phyloP scores from a whole-genome alignment of 2,888 invertebrate species.

The Ochropacha duplaris region DNA sequence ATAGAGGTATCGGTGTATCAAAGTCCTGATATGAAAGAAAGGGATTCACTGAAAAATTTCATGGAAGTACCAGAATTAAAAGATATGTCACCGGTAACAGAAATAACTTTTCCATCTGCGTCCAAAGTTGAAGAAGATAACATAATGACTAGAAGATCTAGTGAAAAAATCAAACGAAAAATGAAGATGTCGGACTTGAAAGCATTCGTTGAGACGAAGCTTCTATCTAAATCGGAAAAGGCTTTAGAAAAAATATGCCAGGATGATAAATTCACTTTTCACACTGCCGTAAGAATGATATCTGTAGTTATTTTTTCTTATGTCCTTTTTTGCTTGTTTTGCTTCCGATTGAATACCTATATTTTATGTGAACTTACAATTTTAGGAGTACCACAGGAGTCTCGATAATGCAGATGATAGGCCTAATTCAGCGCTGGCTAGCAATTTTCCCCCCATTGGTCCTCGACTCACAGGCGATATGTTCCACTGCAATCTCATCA shows the following conservation, averaged over 20 bases:
- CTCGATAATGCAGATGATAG: slow-evolving; percentile 91
- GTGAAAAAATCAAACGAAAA: slow-evolving; percentile 92
- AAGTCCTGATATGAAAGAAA: slow-evolving; percentile 87
- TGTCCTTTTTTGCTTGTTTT: slow-evolving; percentile 19
- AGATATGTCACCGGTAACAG: slow-evolving; percentile 85
- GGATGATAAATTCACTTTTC: slow-evolving; percentile 85
- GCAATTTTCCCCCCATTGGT: slow-evolving; percentile 84
- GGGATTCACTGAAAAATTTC: slow-evolving; percentile 87
- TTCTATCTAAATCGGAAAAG: slow-evolving; percentile 95
- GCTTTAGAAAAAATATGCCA: slow-evolving; percentile 94
- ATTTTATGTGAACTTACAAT: slow-evolving; percentile 17
- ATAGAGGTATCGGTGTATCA: slow-evolving; percentile 94
- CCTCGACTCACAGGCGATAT: slow-evolving; percentile 78
- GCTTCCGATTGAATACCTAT: slow-evolving; percentile 9
- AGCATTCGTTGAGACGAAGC: slow-evolving; percentile 95
- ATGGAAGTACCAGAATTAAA: slow-evolving; percentile 90
- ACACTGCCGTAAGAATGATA: slow-evolving; percentile 85
- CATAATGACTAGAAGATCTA: slow-evolving; percentile 84
- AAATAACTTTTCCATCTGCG: slow-evolving; percentile 65
- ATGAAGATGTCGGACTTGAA: slow-evolving; percentile 96
- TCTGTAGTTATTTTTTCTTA: slow-evolving; percentile 75
- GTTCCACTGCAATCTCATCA: slow-evolving; percentile 87
- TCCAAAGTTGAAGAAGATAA: slow-evolving; percentile 68
- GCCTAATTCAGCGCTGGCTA: slow-evolving; percentile 87
- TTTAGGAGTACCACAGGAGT: slow-evolving; percentile 91